Conservation (phyloP, 2,113 vertebrate species). For the Camelus bactrianus region DNA sequence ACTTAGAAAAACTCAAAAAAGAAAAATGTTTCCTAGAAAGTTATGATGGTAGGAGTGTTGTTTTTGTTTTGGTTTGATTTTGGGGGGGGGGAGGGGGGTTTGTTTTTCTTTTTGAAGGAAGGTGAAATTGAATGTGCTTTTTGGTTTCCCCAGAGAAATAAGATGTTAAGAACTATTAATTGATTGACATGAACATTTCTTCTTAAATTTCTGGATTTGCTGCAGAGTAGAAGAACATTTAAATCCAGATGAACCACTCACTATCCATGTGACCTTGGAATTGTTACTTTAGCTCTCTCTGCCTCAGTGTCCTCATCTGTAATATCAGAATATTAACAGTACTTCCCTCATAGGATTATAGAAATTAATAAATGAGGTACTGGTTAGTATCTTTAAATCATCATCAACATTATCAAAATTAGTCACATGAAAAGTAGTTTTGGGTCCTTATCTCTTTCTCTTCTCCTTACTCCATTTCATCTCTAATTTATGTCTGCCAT, state of each 20-base stretch:
- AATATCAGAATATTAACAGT: conserved; percentile 15
- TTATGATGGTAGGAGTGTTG: neutral
- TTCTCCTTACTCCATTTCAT: neutral
- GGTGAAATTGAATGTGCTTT: neutral
- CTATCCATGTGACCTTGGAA: neutral
- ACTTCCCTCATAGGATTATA: neutral
- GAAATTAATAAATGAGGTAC: conserved; percentile 28
- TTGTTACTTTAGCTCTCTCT: conserved; percentile 9
- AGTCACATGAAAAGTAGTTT: neutral
- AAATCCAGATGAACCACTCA: neutral
- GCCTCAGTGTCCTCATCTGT: neutral
- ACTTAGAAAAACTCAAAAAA: neutral
- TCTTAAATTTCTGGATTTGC: conserved; percentile 59
- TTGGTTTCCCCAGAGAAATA: neutral
- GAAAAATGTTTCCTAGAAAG: conserved; percentile 32
- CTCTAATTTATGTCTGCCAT: neutral
- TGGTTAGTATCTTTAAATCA: neutral
- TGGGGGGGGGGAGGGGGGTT: no score
- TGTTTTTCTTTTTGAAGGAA: neutral
- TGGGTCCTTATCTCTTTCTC: neutral
- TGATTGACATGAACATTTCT: neutral
- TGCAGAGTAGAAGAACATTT: conserved; percentile 1
- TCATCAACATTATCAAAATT: neutral
- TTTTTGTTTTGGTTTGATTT: neutral
- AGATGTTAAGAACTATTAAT: conserved; percentile 19